Evolutionary conservation across 2,113 vertebrate genomes (phyloP), one percentile per base, ranked within the genome.

Genomic region (Carlito syrichta): DNA sequence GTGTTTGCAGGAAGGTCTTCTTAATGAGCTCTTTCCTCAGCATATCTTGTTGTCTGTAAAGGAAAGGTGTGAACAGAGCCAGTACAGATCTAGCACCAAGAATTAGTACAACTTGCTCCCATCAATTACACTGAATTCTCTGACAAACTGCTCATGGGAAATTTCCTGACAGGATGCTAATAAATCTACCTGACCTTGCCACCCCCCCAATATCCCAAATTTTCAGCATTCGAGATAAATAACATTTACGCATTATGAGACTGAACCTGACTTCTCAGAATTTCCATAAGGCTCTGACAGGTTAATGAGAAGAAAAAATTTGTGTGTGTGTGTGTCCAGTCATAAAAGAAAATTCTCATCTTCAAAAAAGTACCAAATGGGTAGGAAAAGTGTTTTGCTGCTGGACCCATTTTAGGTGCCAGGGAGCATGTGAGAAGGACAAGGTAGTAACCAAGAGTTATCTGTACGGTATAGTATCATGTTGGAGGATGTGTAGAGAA

Each of bases 121-220:
- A 86, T 97, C 79, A 86, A 9, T 96, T 98, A 83, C 76, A 89
- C 86, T 48, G 88, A 74, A 66, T 86, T 96, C 90, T 96, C 92
- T 97, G 88, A 96, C 86, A 98, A 97, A 96, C 62, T 88, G 92
- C 89, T 98, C 91, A 85, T 71, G 14, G 23, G 38, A 97, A 97
- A 94, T 12, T 52, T 94, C 69, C 76, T 96, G 87, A 96, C 52
- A 95, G 84, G 76, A 96, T 96, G 87, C 56, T 97, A 98, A 97
- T 92, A 91, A 32, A 97, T 91, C 91, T 93, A 95, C 93, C 94
- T 77, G 83, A 97, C 86, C 87, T 86, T 95, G 54, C 95, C 95
- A 94, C 71, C 68, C 14, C 45, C 22, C n/a, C 0, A 94, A 92
- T 89, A 91, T 13, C 1, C 69, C 94, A 92, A 92, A 91, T 86